Evolutionary conservation across 2,113 vertebrate genomes (phyloP).

Genomic region (Heliornis fulica): DNA sequence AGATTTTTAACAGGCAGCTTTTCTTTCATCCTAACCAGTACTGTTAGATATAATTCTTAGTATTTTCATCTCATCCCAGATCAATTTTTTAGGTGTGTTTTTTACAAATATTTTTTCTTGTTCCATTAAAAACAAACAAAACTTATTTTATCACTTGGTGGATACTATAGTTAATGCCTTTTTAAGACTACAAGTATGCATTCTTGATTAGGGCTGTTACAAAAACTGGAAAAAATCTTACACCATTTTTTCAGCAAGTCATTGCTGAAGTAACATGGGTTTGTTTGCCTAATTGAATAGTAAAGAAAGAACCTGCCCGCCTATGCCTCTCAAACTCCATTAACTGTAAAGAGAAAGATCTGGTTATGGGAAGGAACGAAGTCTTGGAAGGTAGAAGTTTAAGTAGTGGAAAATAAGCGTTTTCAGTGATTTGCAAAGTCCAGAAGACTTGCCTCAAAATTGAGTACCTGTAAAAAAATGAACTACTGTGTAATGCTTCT

Average conservation of each 20-base stretch:
- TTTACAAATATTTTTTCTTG: neutral
- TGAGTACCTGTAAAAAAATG: neutral
- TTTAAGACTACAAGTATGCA: neutral
- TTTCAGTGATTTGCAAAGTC: neutral
- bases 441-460: neutral
- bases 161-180: neutral
- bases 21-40: neutral
- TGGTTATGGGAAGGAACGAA: neutral
- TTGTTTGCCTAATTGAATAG: neutral
- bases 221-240: too few species aligned
- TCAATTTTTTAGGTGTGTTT: neutral
- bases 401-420: neutral
- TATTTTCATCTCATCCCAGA: neutral
- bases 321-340: neutral
- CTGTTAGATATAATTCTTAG: neutral
- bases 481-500: neutral
- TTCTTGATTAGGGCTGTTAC: neutral
- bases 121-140: neutral
- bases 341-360: neutral
- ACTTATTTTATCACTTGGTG: neutral
- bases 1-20: neutral
- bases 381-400: neutral
- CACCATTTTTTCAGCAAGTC: neutral
- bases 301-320: neutral
- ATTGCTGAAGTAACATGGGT: neutral